Base-by-base conservation (phyloP, 2,888 invertebrate species). In the Drosophila engyochracea region DNA sequence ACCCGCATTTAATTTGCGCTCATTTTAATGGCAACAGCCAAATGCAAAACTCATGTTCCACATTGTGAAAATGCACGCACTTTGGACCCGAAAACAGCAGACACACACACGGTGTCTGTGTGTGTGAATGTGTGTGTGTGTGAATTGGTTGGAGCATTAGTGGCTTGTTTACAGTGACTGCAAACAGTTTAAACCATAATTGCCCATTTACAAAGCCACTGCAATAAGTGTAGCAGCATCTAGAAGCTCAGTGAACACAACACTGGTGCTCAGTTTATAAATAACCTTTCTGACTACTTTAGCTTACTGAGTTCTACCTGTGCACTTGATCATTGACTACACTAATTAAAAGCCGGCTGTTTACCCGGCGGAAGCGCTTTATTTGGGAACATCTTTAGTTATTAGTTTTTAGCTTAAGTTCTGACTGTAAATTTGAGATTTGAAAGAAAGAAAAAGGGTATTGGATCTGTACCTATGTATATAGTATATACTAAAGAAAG, bases 1-100 rank as follows among this genome's bases (percentile, higher is more conserved):
- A 80, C 91, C 91, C 91, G 91, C 90, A 91, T 91, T 91, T 91
- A 91, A 91, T 91, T 90, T 91, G 81, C 78, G 85, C 89, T 91
- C 91, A 91, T 91, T 91, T 91, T 87, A 90, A 84, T 84, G 85
- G 87, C 74, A 82, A 59, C 67, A 60, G 84, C 75, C 81, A 91
- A 91, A 91, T 91, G 91, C 91, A 89, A 90, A 91, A 91, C 76
- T 83, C 91, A 85, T 91, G 91, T 91, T 87, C 74, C 84, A 79
- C 82, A 78, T 72, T 67, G 76, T 79, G 76, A 53, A 78, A 79
- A 74, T 75, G 82, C 89, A 88, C 88, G 87, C 88, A 89, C 83
- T 79, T 77, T 74, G 74, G 73, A 76, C 51, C 52, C 68, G 63
- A 47, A 51, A 51, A 49, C 47, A 63, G 7, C 51, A 62, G 39